Evolutionary conservation across 2,797 vertebrate species (phyloP), one percentile per base, ranked within the genome.

Genomic region (Stomatorhinus walkeri): DNA sequence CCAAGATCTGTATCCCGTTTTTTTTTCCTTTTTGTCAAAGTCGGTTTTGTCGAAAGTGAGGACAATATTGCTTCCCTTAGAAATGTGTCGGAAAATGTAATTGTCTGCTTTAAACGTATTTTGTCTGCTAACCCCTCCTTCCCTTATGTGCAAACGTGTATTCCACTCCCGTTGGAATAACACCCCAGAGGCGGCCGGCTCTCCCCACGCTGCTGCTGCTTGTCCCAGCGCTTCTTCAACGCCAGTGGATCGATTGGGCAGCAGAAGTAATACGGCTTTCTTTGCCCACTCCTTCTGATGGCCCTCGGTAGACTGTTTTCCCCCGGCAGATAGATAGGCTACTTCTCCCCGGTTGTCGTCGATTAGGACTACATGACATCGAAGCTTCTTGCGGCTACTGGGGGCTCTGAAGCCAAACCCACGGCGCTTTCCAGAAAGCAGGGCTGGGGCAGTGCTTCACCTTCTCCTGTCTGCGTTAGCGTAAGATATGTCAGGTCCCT

Each of bases 271-370:
- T 94, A 76, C 32, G 91, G 87, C 92, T 93, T 79, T 12, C 83
- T 22, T 59, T 51, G 79, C 88, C 22, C 81, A 84, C 81, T 84
- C 81, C 81, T 85, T 68, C 76, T 16, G 32, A 54, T 91, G 89
- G 51, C 90, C 92, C 91, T 91, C 56, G 89, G 85, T 28, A 72
- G 48, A 49, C 64, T 51, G 72, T 28, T 84, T 87, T 64, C 48
- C 48, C 51, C 51, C 93, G 92, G 90, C 91, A 76, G 93, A 91
- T 91, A 94, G 89, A n/a, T 52, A 94, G 89, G 91, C 28, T 93
- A 93, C 92, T 93, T 92, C 93, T 93, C 93, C 91, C 94, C 90
- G 83, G 93, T 93, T 95, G 95, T 95, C 94, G 94, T 88, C 93
- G 92, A 91, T 89, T 90, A 91, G 90, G 90, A 92, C 93, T 92